Base-by-base conservation (phyloP, 2,888 invertebrate species). In the Hymenopus coronatus region DNA sequence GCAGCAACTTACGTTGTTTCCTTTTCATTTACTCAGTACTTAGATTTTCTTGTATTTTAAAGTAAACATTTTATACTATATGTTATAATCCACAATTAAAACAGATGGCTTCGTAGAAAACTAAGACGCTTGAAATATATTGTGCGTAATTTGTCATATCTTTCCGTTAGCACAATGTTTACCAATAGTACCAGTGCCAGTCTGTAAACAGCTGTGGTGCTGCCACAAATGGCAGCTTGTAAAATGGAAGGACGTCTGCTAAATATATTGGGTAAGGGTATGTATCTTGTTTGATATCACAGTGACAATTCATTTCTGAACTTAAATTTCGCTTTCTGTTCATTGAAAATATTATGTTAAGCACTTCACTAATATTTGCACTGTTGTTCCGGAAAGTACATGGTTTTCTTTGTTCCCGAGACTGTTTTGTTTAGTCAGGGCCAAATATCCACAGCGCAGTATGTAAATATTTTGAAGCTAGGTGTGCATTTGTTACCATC, bases 171-270 rank as follows among this genome's bases (percentile, higher is more conserved):
- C 33, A 12, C 14, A 20, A 25, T 70, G 54, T 70, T 70, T 70
- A 70, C 54, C 54, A 70, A 70, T 70, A 70, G 20, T 70, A 70
- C 90, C 86, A 83, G 81, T 85, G 88, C 90, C 84, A 83, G 81
- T 87, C 89, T 70, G 89, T 90, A 90, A 90, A 90, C 90, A 90
- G 90, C 90, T 90, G 90, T 90, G 84, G 90, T 89, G 88, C 88
- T 90, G 90, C 90, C 90, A 89, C 89, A 89, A 89, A 90, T 90
- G 90, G 90, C 90, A 89, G 90, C 88, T 90, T 46, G 90, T 70
- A 90, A 90, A 88, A 90, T 90, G 90, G 90, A 88, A 85, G 88
- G 46, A 89, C 85, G 88, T 89, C 89, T 90, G 90, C 90, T 88
- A 88, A 88, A 82, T 83, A 28, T 54, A 84, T 84, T 88, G 54